Conservation (phyloP, 2,113 vertebrate species). For the Eudyptes chrysolophus region DNA sequence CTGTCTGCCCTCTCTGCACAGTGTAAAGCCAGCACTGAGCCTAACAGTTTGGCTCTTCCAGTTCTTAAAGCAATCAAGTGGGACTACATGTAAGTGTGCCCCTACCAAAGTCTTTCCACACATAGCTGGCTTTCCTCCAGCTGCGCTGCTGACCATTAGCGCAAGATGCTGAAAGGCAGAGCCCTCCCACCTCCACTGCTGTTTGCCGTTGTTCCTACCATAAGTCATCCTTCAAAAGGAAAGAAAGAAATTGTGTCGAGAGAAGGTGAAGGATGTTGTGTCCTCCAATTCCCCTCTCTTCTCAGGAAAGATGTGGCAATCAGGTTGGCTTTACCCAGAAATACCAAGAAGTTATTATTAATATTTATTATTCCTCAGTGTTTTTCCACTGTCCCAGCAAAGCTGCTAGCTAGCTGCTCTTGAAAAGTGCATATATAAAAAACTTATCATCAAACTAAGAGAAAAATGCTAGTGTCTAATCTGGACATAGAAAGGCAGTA, state of each 20-base stretch:
- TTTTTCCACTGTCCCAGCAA: slow-evolving; percentile 20
- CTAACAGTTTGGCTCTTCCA: not conserved
- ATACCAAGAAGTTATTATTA: slow-evolving; percentile 9
- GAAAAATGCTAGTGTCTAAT: not conserved
- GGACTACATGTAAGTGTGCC: not conserved
- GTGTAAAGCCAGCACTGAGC: not conserved
- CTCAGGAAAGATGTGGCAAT: slow-evolving; percentile 23
- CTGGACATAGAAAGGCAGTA: not conserved
- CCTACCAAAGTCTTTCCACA: not conserved
- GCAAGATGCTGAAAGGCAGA: not conserved
- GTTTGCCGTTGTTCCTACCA: not conserved
- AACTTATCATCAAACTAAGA: not conserved
- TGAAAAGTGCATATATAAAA: not conserved
- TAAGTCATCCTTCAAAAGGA: not conserved
- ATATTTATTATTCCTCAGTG: slow-evolving; percentile 34
- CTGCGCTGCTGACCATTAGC: not conserved
- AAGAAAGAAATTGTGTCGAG: not conserved
- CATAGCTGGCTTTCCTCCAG: not conserved
- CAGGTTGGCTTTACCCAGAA: slow-evolving; percentile 11
- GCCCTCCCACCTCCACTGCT: not conserved
- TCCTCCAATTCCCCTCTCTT: not conserved
- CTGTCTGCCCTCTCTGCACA: not conserved
- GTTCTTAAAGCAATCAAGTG: not conserved
- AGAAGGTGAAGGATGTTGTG: not conserved
- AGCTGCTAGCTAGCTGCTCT: not conserved